These are phyloP conservation scores for Euproctis similis DNA, from an alignment of 2,888 invertebrate genomes.

Conservation along the genomic window DNA sequence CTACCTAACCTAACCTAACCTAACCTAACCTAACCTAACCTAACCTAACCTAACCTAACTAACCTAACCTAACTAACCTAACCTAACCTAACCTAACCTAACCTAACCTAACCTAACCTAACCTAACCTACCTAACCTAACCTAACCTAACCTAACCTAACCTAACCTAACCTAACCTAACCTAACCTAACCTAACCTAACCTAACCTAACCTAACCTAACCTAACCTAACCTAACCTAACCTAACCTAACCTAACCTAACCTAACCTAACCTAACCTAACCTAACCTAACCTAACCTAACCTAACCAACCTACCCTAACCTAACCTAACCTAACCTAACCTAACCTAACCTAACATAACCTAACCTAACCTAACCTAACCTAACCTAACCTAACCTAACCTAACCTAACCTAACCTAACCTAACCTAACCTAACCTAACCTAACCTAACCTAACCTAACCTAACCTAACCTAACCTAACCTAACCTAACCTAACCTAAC, in stretches of 20 bases:
- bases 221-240: constrained; percentile 16
- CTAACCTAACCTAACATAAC: too few relatives aligned
- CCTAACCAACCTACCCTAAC: constrained; percentile 17
- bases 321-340: too few relatives aligned
- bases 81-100: constrained; percentile 9
- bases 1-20: constrained; percentile 13
- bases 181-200: constrained; percentile 15
- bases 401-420: too few relatives aligned
- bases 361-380: too few relatives aligned
- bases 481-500: too few relatives aligned
- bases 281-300: constrained; percentile 19
- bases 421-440: too few relatives aligned
- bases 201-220: constrained; percentile 15
- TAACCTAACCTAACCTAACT: constrained; percentile 3
- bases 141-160: constrained; percentile 16
- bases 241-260: constrained; percentile 16
- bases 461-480: too few relatives aligned
- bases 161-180: constrained; percentile 18
- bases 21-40: constrained; percentile 14
- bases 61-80: constrained; percentile 3
- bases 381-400: too few relatives aligned
- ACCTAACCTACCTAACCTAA: constrained; percentile 6
- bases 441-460: too few relatives aligned
- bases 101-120: constrained; percentile 12
- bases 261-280: constrained; percentile 20